Base-by-base conservation (phyloP, 2,797 vertebrate genomes). In the Siniperca scherzeri region DNA sequence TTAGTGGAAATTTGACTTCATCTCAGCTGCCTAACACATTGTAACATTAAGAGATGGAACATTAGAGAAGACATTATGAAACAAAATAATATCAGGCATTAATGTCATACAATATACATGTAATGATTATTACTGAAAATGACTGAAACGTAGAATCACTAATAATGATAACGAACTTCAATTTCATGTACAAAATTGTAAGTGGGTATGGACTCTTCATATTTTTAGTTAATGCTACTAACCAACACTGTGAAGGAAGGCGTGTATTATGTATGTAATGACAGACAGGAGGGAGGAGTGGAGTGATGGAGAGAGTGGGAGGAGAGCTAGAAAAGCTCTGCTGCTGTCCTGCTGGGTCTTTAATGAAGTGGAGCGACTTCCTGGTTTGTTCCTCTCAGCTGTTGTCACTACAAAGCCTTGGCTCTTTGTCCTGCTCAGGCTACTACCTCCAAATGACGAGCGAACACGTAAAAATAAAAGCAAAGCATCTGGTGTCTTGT, bases 291-390 rank as follows among this genome's bases (percentile, higher is more conserved):
- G 72, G 91, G 90, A 78, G 88, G 89, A 79, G 81, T 59, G 61
- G 59, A 62, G 70, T 22, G 61, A 84, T 80, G 53, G 65, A 78
- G 80, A 70, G 84, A 77, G 74, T 52, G 65, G 89, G 84, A 82
- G 84, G 85, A 89, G 90, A 74, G 78, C 53, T 64, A 56, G 77
- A 78, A 91, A 86, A 70, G 84, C 86, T 79, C 70, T 75, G 86
- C 69, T 82, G 83, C 81, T 82, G 83, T 85, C 94, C 93, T 83
- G 93, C 94, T 95, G 94, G 85, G 92, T 70, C 90, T 93, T 92
- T 96, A 95, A 95, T 95, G 93, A 96, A 95, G 88, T 93, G 91
- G 87, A 92, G 91, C 71, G 69, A 93, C 92, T 94, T 94, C 93
- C 93, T 93, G 91, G 89, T 94, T 88, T 88, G 93, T 89, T 91